A percentile compares a stretch with the other conserved stretches of the same genome.
phyloP scores from a whole-genome alignment of 2,888 invertebrate genomes.

The Pemphredon lugubris region DNA sequence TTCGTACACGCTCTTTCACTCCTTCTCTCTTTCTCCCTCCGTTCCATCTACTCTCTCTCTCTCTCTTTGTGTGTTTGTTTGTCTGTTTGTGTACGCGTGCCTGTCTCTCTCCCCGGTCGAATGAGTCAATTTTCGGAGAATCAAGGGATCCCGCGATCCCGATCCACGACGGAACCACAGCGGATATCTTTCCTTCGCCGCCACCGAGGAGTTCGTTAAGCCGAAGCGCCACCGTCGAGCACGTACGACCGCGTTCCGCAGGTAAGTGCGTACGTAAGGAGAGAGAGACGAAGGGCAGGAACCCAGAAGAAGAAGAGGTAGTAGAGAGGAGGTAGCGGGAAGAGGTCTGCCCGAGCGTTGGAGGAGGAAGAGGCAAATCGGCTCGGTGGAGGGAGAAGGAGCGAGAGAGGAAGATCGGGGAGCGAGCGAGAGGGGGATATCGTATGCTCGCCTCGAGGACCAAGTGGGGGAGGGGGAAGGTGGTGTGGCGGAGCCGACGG shows the following conservation, averaged over 20 bases:
- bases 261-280: conserved; percentile 68
- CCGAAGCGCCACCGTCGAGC: conserved; percentile 65
- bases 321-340: conserved; percentile 39
- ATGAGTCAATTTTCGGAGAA: not conserved
- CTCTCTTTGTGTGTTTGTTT: too few relatives aligned
- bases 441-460: conserved; percentile 18
- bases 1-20: too few relatives aligned
- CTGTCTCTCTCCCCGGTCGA: conserved; percentile 28
- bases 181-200: conserved; percentile 36
- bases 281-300: conserved; percentile 54
- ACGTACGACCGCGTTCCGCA: conserved; percentile 72
- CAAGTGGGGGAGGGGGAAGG: conserved; percentile 52
- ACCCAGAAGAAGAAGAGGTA: conserved; percentile 41
- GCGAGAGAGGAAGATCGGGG: conserved; percentile 23
- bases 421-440: conserved; percentile 37
- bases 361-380: conserved; percentile 30
- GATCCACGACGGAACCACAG: too few relatives aligned
- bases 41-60: too few relatives aligned
- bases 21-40: too few relatives aligned
- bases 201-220: conserved; percentile 29
- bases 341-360: conserved; percentile 39
- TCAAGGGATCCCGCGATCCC: conserved; percentile 31
- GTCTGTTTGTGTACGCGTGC: too few relatives aligned
- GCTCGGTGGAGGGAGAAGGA: conserved; percentile 35
- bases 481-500: conserved; percentile 27